Base-by-base conservation (phyloP, 1,140 invertebrate genomes). In the Formica selysi region DNA sequence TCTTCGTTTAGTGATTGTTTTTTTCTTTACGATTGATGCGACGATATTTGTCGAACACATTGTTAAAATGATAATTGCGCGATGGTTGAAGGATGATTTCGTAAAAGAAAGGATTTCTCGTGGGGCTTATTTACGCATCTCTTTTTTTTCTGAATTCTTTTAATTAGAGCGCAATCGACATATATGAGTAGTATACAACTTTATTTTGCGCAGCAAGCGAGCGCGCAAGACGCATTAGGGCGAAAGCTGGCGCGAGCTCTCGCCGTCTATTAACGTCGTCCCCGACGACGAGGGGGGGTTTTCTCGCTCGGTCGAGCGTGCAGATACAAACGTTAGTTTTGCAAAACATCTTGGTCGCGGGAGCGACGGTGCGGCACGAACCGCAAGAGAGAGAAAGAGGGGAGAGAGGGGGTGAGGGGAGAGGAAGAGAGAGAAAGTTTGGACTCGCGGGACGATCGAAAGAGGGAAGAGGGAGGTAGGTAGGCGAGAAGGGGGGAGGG, bases 271-370 rank as follows among this genome's bases (percentile, higher is more conserved):
- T 90, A 89, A 81, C 76, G 76, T 81, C 61, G 62, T 13, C 73
- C 88, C 70, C 64, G 62, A 11, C 81, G 81, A 73, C 73, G 88
- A 51, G 48, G 79, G 62, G 62, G 3, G 32, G 86, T 86, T 87
- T 90, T 86, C 89, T 70, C 85, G 79, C 26, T 91, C 61, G 90
- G 68, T 76, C 70, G 87, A 89, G 79, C 80, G 87, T 89, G 89
- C 87, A 87, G 92, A 94, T 93, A 94, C 93, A 93, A 94, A 95
- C 93, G 93, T 94, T 93, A 93, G 93, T 94, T 94, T 92, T 87
- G 93, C 92, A 92, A 93, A 94, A 94, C 91, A 92, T 94, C 93
- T 94, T 93, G 92, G 93, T 93, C 86, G 89, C 86, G 83, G 90
- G 89, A 92, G 87, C 91, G 76, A 86, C 89, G 91, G 87, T 86